Evolutionary conservation across 2,888 invertebrate genomes (phyloP), one percentile per base, ranked within the genome.

Genomic region (Hyles lineata): DNA sequence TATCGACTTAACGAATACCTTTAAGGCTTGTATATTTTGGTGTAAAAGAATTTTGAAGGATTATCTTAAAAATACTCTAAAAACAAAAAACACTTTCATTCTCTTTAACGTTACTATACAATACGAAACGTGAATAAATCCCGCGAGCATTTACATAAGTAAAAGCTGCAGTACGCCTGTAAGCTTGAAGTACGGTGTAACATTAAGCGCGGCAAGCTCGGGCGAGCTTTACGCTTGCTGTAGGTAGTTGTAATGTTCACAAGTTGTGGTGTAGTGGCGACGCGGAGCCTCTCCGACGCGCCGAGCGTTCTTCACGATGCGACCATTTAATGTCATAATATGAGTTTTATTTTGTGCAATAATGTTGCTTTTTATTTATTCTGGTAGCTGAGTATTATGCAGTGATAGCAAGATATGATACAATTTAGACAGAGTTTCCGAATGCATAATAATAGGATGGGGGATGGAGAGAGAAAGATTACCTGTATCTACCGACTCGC

Each of bases 141-240:
- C 8, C 23, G 43, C 63, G 43, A 67, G 23, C 21, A 67, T 67
- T 67, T 67, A 67, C 67, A 67, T 67, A 50, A 50, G 67, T 67
- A 67, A 50, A 50, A 50, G 23, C 67, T 50, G 43, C 17, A 67
- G 43, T 43, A 67, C 43, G 50, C 21, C 21, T 67, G 67, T 67
- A 43, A 67, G 67, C 67, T 67, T 67, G 67, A 67, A 67, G 50
- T 23, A 67, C 67, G 50, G 50, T 50, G 67, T 67, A 67, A 23
- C 43, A 67, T 67, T 67, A 67, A 67, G 23, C 43, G 8, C 15
- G 50, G 52, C n/a, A 67, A 67, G 67, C 67, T 67, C 23, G 35
- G 43, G 35, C 35, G 63, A 63, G 63, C 63, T 63, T 63, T 35
- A 21, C 21, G 23, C 67, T n/a, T 23, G 67, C 52, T 17, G 17